Conservation (phyloP, 2,113 vertebrate species). For the Nannospalax galili region DNA sequence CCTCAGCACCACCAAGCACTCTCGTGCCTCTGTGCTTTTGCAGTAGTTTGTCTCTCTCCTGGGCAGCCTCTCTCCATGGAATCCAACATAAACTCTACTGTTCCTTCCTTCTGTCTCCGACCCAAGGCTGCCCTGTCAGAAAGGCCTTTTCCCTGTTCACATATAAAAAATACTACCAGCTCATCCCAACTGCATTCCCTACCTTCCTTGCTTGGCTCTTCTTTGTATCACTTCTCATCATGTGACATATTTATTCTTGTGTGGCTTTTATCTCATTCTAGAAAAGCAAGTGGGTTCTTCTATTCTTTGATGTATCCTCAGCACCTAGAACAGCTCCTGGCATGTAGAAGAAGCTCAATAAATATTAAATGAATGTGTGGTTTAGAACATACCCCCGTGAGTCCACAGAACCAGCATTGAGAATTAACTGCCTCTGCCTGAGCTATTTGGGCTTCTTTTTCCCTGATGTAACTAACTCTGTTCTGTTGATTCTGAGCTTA, state of each 20-base stretch:
- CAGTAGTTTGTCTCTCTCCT: not conserved
- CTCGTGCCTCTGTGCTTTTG: not conserved
- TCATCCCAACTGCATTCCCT: not conserved
- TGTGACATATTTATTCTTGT: not conserved
- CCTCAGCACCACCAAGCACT: not conserved
- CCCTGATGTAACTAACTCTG: not conserved
- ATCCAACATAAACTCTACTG: not conserved
- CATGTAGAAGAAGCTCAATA: not conserved
- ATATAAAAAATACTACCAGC: not conserved
- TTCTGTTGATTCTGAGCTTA: not conserved
- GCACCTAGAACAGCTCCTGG: not conserved
- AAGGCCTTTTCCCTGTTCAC: not conserved
- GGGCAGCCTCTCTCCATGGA: not conserved
- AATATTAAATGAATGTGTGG: not conserved
- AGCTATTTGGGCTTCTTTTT: not conserved
- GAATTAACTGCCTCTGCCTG: not conserved
- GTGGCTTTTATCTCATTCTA: constrained; percentile 10
- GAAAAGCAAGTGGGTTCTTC: not conserved
- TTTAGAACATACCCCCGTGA: not conserved
- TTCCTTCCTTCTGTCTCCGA: not conserved
- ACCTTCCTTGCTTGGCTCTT: not conserved
- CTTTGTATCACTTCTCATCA: not conserved
- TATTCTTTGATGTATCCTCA: not conserved
- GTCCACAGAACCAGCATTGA: not conserved
- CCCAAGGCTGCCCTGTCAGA: not conserved